Evolutionary conservation across 2,113 vertebrate genomes (phyloP), one percentile per base, ranked within the genome.

Genomic region (Anguilla rostrata): DNA sequence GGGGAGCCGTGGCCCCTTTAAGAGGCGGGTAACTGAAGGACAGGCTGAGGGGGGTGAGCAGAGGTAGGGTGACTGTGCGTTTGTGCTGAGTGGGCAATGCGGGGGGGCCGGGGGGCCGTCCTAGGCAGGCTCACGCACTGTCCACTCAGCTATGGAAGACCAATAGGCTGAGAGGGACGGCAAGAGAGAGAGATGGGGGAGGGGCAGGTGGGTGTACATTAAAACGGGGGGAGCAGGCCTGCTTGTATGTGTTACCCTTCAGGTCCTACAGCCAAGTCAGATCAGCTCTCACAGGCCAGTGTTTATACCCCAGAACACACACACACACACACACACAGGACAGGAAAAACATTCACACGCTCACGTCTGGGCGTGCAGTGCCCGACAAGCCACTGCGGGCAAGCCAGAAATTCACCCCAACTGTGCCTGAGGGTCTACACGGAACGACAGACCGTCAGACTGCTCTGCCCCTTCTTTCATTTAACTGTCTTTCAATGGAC

Each of bases 21-120:
- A 85, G 53, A 56, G 78, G 75, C 78, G 75, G 71, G 66, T 43
- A 14, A 20, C 26, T 18, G 22, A 18, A 15, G 63, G 49, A 41
- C 11, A 56, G 57, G 57, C 14, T 11, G 34, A 43, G 16, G 34
- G 82, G 71, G n/a, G 26, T 53, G n/a, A 12, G 39, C 22, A 18
- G 34, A 49, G 82, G 86, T 15, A 82, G 40, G 22, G 41, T 39
- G 84, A 78, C 63, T 85, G 63, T 53, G 75, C 29, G 53, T 63
- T 86, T 86, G 53, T 86, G 85, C 85, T 82, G 85, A 86, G 85
- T 81, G 53, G 20, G 66, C 49, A 79, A 26, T 29, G 46, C 71
- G 15, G 22, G 66, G 34, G 82, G 86, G 86, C 34, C 20, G 12
- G 34, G 34, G 41, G 12, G 41, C 60, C 7, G 14, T 2, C 39